Conservation (phyloP, 2,888 invertebrate species). For the Homarus gammarus region DNA sequence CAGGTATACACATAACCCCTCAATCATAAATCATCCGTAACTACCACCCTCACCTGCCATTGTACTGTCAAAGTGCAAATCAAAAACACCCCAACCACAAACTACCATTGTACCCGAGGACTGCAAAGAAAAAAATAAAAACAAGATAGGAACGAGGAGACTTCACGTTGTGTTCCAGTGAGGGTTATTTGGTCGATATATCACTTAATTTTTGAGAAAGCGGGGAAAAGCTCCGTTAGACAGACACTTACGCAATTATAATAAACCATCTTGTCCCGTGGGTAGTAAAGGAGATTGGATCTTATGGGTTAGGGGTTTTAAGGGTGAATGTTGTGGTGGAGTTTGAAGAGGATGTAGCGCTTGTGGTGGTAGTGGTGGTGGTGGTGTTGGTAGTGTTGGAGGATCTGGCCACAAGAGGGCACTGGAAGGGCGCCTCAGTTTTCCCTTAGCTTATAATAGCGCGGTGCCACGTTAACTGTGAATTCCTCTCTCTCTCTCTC, state of each 20-base stretch:
- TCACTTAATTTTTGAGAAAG: background rate
- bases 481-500: too few relatives aligned
- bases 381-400: background rate
- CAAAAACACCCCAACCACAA: background rate
- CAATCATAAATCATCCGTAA: too few relatives aligned
- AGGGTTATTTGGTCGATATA: background rate
- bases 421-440: background rate
- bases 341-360: too few relatives aligned
- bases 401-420: background rate
- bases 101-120: background rate
- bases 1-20: too few relatives aligned
- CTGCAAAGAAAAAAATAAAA: slow-evolving; percentile 1
- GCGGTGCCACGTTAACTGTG: too few relatives aligned
- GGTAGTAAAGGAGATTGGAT: too few relatives aligned
- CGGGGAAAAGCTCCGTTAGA: background rate
- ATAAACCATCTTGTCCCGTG: background rate
- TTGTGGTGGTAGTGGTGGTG: background rate
- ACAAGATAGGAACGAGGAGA: too few relatives aligned
- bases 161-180: background rate
- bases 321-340: too few relatives aligned
- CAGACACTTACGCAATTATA: background rate
- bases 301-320: background rate
- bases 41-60: too few relatives aligned
- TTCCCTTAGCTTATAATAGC: background rate
- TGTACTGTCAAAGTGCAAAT: background rate